These are phyloP conservation scores for Eupsittula cactorum DNA, from an alignment of 2,113 vertebrate genomes.

Conservation along the genomic window DNA sequence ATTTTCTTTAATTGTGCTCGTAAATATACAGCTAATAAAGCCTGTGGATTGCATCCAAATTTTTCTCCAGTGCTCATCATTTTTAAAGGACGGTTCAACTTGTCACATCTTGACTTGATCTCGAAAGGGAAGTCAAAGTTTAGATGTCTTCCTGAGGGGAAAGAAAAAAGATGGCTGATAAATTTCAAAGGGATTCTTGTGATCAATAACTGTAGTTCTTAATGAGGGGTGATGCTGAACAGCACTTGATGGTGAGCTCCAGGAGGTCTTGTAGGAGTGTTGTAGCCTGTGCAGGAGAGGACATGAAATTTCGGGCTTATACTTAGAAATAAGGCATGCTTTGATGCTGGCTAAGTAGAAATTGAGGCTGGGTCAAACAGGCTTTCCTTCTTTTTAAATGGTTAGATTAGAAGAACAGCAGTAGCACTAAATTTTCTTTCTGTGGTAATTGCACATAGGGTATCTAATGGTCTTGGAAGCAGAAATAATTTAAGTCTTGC, in stretches of 20 bases:
- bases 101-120: conserved; percentile 28
- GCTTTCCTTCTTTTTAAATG: not conserved
- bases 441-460: not conserved
- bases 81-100: conserved; percentile 30
- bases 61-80: conserved; percentile 1
- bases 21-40: conserved; percentile 46
- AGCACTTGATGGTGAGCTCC: not conserved
- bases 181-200: conserved; percentile 49
- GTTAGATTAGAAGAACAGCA: not conserved
- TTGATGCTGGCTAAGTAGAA: not conserved
- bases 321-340: not conserved
- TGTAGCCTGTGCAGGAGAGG: not conserved
- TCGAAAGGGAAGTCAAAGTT: conserved; percentile 39
- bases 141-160: conserved; percentile 20
- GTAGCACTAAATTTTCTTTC: not conserved
- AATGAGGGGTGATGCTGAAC: not conserved
- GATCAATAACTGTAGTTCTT: not conserved
- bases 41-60: conserved; percentile 18
- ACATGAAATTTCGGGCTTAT: not conserved
- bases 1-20: conserved; percentile 50
- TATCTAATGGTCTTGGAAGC: not conserved
- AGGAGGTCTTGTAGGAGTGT: not conserved
- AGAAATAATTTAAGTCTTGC: not conserved
- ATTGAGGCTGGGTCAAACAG: not conserved
- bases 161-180: conserved; percentile 50